Percentiles rank a stretch among this genome's conserved stretches.
Evolutionary conservation across 2,888 invertebrate genomes (phyloP).

Genomic region (Lagria hirta): DNA sequence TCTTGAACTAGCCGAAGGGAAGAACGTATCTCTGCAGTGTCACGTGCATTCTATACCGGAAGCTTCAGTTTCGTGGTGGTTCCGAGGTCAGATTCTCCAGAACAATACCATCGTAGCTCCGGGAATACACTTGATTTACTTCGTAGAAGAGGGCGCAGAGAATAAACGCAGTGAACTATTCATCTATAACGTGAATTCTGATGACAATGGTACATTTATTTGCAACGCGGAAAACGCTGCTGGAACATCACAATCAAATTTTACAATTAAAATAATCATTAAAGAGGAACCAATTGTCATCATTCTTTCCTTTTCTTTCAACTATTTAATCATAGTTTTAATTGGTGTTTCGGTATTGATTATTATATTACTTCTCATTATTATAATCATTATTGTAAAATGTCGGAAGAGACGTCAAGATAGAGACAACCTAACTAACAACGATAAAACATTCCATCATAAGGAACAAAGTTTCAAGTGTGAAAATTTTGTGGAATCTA

Average conservation of each 20-base stretch:
- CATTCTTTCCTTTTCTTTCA: constrained; percentile 63
- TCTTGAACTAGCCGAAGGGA: constrained; percentile 76
- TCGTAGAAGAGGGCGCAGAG: constrained; percentile 69
- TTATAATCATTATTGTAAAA: constrained; percentile 57
- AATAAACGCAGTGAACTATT: constrained; percentile 78
- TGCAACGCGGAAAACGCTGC: constrained; percentile 85
- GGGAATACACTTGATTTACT: constrained; percentile 69
- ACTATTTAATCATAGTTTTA: constrained; percentile 68
- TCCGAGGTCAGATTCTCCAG: constrained; percentile 76
- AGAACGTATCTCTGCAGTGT: constrained; percentile 79
- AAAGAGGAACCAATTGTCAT: constrained; percentile 72
- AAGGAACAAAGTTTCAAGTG: too few relatives aligned
- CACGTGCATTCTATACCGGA: constrained; percentile 79
- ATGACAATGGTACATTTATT: constrained; percentile 83
- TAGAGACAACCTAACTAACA: neutral
- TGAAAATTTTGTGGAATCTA: constrained; percentile 36
- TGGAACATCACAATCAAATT: constrained; percentile 76
- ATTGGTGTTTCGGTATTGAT: constrained; percentile 65
- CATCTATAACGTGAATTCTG: constrained; percentile 73
- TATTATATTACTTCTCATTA: constrained; percentile 64
- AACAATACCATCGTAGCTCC: constrained; percentile 71
- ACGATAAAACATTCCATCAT: constrained; percentile 22
- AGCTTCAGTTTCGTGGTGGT: constrained; percentile 80
- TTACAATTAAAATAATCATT: constrained; percentile 75
- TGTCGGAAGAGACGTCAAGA: constrained; percentile 13